These are phyloP conservation scores for Vidua macroura DNA, from an alignment of 2,113 vertebrate species.

Conservation along the genomic window DNA sequence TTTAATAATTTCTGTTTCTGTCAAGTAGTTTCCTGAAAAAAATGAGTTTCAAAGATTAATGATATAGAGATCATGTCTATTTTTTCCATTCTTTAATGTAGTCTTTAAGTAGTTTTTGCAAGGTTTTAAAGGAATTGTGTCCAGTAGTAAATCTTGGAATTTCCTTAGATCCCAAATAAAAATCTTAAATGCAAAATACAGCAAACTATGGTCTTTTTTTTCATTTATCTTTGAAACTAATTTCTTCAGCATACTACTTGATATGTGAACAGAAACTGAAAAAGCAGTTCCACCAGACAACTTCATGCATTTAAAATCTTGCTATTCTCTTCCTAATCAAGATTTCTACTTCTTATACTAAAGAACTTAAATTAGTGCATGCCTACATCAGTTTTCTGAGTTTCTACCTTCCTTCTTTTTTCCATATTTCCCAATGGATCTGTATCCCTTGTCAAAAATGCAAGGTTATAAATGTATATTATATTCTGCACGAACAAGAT, in stretches of 20 bases:
- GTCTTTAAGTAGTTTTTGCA: background rate
- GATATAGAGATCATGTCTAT: background rate
- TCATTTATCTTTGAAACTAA: background rate
- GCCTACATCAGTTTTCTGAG: background rate
- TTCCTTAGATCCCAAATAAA: background rate
- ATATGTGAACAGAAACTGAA: background rate
- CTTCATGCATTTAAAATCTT: background rate
- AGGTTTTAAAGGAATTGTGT: background rate
- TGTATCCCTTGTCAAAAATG: background rate
- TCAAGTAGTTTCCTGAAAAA: background rate
- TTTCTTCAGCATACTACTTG: background rate
- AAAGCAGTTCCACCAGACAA: background rate
- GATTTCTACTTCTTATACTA: background rate
- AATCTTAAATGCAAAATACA: background rate
- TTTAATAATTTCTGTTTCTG: background rate
- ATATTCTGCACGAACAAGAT: background rate
- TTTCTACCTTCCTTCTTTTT: background rate
- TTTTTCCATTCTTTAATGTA: background rate
- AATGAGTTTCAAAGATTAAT: background rate
- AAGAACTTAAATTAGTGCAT: background rate
- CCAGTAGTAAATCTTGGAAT: background rate
- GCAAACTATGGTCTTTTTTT: background rate
- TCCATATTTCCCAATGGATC: background rate
- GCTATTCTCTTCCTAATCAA: background rate
- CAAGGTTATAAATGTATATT: rapidly evolving